These are phyloP conservation scores for Telmatherina bonti DNA, from an alignment of 2,797 vertebrate species.

Conservation along the genomic window DNA sequence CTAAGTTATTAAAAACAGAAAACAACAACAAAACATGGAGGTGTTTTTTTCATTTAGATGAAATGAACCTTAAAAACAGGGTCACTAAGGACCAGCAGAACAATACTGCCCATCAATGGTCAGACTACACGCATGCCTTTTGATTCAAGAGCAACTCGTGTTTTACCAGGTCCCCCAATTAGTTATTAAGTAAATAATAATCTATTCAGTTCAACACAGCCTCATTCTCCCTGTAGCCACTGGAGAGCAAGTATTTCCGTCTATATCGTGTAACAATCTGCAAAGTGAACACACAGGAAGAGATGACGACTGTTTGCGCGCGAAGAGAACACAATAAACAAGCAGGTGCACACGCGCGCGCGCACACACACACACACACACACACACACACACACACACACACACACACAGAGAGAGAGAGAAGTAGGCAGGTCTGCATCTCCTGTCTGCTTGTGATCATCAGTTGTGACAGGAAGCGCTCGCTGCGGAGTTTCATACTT, in stretches of 20 bases:
- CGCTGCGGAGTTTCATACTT: conserved; percentile 12
- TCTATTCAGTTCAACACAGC: background rate
- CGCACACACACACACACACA: conserved; percentile 6
- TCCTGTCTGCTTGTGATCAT: conserved; percentile 41
- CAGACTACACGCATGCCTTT: background rate
- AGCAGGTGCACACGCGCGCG: background rate
- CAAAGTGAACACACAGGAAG: conserved; percentile 28
- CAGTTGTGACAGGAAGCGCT: conserved; percentile 66
- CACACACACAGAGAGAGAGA: no score
- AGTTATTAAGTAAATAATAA: background rate
- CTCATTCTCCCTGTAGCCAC: background rate
- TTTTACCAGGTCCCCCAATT: background rate
- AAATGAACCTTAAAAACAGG: background rate
- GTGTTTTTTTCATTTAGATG: background rate
- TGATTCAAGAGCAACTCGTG: background rate
- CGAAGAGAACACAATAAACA: background rate
- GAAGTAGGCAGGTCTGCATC: background rate
- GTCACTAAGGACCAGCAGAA: background rate
- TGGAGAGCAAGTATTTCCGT: background rate
- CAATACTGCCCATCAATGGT: conserved; percentile 48
- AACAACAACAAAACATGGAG: no score
- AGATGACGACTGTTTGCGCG: conserved; percentile 22
- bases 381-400: background rate
- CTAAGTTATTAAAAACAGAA: no score
- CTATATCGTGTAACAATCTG: background rate